Evolutionary conservation across 2,888 invertebrate species (phyloP).

Genomic region (Candidula unifasciata): DNA sequence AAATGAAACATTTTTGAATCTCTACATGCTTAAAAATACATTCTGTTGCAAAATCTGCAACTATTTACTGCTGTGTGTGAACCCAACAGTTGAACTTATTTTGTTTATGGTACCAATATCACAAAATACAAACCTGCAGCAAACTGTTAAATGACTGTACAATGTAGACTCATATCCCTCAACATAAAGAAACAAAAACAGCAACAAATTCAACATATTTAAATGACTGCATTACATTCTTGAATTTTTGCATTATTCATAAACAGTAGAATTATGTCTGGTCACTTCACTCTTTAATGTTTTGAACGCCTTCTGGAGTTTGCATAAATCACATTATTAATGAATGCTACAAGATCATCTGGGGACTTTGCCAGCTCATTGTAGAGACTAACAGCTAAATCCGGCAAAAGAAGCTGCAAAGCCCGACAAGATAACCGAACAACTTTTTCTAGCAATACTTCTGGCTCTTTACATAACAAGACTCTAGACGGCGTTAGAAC

Average conservation of each 20-base stretch:
- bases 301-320: slow-evolving; percentile 11
- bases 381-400: slow-evolving; percentile 29
- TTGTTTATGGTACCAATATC: background rate
- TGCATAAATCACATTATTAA: slow-evolving; percentile 31
- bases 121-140: no score
- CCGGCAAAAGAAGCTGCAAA: slow-evolving; percentile 39
- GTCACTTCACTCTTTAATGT: background rate
- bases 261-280: background rate
- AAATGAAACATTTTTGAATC: no score
- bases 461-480: slow-evolving; percentile 29
- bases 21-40: no score
- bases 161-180: no score
- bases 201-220: background rate
- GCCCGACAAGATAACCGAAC: slow-evolving; percentile 18
- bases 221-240: background rate
- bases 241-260: background rate
- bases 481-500: slow-evolving; percentile 7
- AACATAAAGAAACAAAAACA: background rate
- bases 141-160: no score
- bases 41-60: no score
- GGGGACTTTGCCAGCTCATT: slow-evolving; percentile 34
- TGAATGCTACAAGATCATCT: slow-evolving; percentile 30
- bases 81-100: background rate
- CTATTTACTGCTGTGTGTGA: background rate
- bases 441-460: slow-evolving; percentile 6